phyloP scores from a whole-genome alignment of 2,113 vertebrate species.

The Tapirus terrestris region DNA sequence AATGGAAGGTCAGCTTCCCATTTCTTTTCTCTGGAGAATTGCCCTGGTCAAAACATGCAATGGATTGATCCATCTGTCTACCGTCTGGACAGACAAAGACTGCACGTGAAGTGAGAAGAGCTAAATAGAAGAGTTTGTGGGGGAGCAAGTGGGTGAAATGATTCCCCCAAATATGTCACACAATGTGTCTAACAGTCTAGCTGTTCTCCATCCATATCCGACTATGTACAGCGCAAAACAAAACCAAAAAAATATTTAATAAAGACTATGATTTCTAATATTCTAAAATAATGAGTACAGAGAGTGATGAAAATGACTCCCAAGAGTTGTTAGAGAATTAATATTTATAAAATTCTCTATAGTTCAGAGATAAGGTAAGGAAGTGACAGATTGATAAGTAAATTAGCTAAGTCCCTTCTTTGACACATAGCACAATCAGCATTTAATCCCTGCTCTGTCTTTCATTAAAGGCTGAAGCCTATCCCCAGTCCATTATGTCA shows the following conservation, averaged over 20 bases:
- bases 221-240: neutral
- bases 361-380: neutral
- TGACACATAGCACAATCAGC: neutral
- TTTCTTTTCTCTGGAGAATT: neutral
- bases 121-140: neutral
- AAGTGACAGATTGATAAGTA: neutral
- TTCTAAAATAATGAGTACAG: neutral
- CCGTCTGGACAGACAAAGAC: neutral
- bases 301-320: neutral
- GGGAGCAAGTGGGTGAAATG: neutral
- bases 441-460: neutral
- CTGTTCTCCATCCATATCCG: neutral
- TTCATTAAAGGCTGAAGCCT: neutral
- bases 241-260: neutral
- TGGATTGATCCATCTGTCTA: neutral
- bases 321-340: neutral
- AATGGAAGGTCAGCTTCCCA: neutral
- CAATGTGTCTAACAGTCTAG: fast-evolving
- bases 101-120: neutral
- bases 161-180: neutral
- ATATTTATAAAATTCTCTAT: neutral
- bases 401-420: neutral
- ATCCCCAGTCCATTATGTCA: neutral
- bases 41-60: neutral
- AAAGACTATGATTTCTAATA: neutral